phyloP scores from a whole-genome alignment of 2,888 invertebrate species.

The Andricus quercusramuli region DNA sequence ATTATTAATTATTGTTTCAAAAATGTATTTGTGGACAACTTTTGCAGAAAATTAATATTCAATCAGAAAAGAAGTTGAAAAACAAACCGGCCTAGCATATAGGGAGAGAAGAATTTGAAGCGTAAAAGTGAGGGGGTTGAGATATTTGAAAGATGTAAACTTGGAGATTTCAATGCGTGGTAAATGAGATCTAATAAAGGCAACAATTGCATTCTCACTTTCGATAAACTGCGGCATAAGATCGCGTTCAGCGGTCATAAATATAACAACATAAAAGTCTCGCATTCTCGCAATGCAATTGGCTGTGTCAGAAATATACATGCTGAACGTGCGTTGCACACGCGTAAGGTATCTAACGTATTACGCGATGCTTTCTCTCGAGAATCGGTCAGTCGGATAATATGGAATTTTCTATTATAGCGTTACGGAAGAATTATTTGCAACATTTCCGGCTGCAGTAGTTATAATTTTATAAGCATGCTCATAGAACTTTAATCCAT shows the following conservation, averaged over 20 bases:
- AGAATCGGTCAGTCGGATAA: slow-evolving; percentile 40
- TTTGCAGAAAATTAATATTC: too few species aligned
- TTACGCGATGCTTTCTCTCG: slow-evolving; percentile 32
- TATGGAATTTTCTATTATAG: slow-evolving; percentile 38
- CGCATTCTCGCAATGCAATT: slow-evolving; percentile 17
- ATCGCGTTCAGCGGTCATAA: slow-evolving; percentile 51
- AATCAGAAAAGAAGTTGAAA: too few species aligned
- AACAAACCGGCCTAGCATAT: too few species aligned
- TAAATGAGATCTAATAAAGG: neutral
- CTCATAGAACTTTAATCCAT: slow-evolving; percentile 22
- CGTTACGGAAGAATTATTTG: slow-evolving; percentile 35
- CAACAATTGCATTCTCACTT: slow-evolving; percentile 63
- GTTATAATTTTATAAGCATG: slow-evolving; percentile 28
- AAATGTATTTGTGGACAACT: too few species aligned
- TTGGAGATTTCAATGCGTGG: neutral
- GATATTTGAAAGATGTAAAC: neutral
- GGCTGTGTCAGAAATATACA: slow-evolving; percentile 16
- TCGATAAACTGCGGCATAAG: slow-evolving; percentile 57
- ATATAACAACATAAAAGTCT: slow-evolving; percentile 45
- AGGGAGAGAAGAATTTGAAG: too few species aligned
- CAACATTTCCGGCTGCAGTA: slow-evolving; percentile 40
- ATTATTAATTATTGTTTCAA: too few species aligned
- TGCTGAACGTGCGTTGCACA: slow-evolving; percentile 2
- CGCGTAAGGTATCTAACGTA: slow-evolving; percentile 36
- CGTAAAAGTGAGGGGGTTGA: too few species aligned